phyloP scores from a whole-genome alignment of 2,888 invertebrate genomes.

The Agrilus cyanescens region DNA sequence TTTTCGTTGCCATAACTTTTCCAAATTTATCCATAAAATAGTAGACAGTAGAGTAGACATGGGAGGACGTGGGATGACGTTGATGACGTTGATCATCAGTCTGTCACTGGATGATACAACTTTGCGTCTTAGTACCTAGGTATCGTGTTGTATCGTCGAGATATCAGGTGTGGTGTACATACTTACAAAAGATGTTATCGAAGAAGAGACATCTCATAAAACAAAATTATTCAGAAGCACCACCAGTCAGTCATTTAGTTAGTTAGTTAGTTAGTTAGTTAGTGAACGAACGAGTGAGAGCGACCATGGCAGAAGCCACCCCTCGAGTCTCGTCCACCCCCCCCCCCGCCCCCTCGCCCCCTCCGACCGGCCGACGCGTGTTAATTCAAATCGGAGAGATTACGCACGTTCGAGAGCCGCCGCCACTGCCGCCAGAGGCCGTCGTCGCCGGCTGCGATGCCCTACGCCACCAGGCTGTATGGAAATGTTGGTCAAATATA shows the following conservation, averaged over 20 bases:
- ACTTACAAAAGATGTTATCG: slow-evolving; percentile 14
- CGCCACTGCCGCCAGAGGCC: slow-evolving; percentile 34
- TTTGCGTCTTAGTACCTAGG: slow-evolving; percentile 5
- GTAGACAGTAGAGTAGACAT: too few relatives aligned
- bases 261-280: too few relatives aligned
- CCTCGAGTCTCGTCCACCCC: slow-evolving; percentile 9
- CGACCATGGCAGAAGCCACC: too few relatives aligned
- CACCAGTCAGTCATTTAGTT: too few relatives aligned
- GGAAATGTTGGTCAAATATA: slow-evolving; percentile 85
- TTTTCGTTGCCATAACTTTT: too few relatives aligned
- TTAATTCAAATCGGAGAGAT: slow-evolving; percentile 51
- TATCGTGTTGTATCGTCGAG: slow-evolving; percentile 11
- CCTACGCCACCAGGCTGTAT: slow-evolving; percentile 39
- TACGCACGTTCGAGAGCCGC: slow-evolving; percentile 37
- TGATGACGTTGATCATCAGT: too few relatives aligned
- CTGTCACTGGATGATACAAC: too few relatives aligned
- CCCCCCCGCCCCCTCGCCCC: slow-evolving; percentile 8
- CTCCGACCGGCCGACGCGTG: slow-evolving; percentile 32
- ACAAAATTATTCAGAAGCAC: too few relatives aligned
- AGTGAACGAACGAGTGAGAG: too few relatives aligned
- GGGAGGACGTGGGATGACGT: too few relatives aligned
- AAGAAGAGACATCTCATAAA: too few relatives aligned
- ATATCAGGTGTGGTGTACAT: slow-evolving; percentile 15
- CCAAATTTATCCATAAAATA: too few relatives aligned
- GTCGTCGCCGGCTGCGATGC: slow-evolving; percentile 25